These are phyloP conservation scores for Xiphorhynchus elegans DNA, from an alignment of 2,113 vertebrate species.

Conservation along the genomic window DNA sequence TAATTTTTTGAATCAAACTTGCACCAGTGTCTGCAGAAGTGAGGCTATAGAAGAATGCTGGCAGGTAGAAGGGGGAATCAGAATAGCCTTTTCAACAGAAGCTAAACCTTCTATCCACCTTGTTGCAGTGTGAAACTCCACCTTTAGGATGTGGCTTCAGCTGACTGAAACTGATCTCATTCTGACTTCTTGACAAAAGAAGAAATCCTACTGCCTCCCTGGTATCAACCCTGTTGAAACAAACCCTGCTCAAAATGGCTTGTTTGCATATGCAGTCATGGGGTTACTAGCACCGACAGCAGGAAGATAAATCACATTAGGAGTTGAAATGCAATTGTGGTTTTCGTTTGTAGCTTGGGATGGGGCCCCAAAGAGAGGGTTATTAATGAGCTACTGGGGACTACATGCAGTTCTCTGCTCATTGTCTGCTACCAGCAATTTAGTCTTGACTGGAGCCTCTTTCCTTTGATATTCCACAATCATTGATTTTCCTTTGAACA, in stretches of 20 bases:
- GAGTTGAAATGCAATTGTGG: background rate
- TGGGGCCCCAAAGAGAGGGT: background rate
- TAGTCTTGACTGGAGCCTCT: slow-evolving; percentile 1
- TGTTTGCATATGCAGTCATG: background rate
- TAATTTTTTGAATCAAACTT: background rate
- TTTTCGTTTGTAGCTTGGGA: slow-evolving; percentile 11
- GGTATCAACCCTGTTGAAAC: background rate
- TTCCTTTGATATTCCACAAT: background rate
- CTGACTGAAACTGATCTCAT: background rate
- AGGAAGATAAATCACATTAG: background rate
- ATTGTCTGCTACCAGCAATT: slow-evolving; percentile 44
- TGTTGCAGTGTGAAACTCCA: background rate
- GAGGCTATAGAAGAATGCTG: background rate
- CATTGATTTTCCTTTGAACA: slow-evolving; percentile 53
- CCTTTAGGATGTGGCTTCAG: background rate
- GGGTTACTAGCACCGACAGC: background rate
- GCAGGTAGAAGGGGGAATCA: background rate
- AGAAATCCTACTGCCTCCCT: background rate
- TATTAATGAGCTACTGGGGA: slow-evolving; percentile 18
- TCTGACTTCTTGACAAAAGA: background rate
- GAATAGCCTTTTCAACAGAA: background rate
- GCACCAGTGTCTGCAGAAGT: background rate
- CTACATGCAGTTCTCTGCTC: background rate
- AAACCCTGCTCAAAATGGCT: background rate
- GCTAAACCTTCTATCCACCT: background rate